These are phyloP conservation scores for Porites rus DNA, from an alignment of 92 coral and sea anemone genomes.

Conservation along the genomic window DNA sequence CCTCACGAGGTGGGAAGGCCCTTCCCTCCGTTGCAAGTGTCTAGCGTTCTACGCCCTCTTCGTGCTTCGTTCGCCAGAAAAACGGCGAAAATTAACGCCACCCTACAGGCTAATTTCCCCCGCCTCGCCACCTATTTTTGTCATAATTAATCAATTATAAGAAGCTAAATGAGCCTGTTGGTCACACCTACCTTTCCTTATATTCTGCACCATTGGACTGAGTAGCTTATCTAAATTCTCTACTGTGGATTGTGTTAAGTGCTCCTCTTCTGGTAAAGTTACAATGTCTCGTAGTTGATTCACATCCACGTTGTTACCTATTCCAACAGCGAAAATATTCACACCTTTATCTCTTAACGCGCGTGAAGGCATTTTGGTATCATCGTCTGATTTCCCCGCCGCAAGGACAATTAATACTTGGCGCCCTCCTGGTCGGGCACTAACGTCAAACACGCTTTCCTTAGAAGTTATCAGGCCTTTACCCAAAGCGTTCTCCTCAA, in stretches of 20 bases:
- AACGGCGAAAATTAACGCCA: too few relatives aligned
- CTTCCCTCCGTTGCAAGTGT: too few relatives aligned
- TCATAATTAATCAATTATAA: too few relatives aligned
- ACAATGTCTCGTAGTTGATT: conserved; percentile 71
- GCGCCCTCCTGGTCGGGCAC: conserved; percentile 88
- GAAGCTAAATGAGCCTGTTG: too few relatives aligned
- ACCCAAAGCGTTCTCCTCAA: conserved; percentile 58
- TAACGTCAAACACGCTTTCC: conserved; percentile 66
- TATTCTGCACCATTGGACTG: conserved; percentile 70
- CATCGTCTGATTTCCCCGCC: conserved; percentile 80
- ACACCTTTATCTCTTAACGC: conserved; percentile 80
- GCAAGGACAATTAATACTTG: conserved; percentile 78
- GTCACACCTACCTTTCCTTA: conserved; percentile 73
- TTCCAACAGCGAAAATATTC: conserved; percentile 65
- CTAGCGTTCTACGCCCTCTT: too few relatives aligned
- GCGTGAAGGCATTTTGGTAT: conserved; percentile 70
- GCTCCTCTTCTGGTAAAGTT: conserved; percentile 74
- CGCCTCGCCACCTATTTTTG: too few relatives aligned
- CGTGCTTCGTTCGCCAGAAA: too few relatives aligned
- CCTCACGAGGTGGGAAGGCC: too few relatives aligned
- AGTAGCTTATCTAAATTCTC: conserved; percentile 51
- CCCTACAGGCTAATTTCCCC: too few relatives aligned
- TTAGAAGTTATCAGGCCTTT: conserved; percentile 67
- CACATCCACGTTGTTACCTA: conserved; percentile 71
- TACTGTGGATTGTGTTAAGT: conserved; percentile 55